Conservation (phyloP, 2,797 vertebrate genomes). For the Craterocephalus amniculus region DNA sequence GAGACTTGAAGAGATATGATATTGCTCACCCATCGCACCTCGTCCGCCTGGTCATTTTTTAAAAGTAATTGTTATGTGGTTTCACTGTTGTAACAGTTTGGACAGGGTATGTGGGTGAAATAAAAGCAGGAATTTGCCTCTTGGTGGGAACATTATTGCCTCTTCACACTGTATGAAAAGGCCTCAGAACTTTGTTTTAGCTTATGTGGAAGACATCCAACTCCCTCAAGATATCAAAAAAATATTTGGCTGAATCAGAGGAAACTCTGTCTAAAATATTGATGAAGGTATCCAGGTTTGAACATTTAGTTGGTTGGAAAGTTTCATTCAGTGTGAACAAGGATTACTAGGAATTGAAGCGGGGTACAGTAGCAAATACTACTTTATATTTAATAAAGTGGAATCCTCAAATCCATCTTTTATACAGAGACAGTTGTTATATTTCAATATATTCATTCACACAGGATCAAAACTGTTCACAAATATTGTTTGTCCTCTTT, state of each 20-base stretch:
- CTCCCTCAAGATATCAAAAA: slow-evolving; percentile 17
- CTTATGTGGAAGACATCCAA: slow-evolving; percentile 8
- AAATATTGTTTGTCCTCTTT: background rate
- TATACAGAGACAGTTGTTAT: background rate
- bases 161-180: slow-evolving; percentile 14
- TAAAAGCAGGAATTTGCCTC: slow-evolving; percentile 33
- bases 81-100: slow-evolving; percentile 48
- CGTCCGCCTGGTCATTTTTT: slow-evolving; percentile 57
- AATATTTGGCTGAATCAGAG: slow-evolving; percentile 19
- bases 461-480: background rate
- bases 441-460: background rate
- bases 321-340: too few relatives aligned
- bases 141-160: slow-evolving; percentile 38
- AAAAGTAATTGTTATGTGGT: slow-evolving; percentile 58
- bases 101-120: slow-evolving; percentile 34
- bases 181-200: slow-evolving; percentile 9
- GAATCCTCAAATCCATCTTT: background rate
- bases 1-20: slow-evolving; percentile 47
- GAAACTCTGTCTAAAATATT: slow-evolving; percentile 16
- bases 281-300: background rate
- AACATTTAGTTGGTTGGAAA: background rate
- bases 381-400: background rate
- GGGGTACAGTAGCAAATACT: background rate
- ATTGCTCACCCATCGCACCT: slow-evolving; percentile 48
- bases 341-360: background rate